phyloP scores from a whole-genome alignment of 2,888 invertebrate species.

The Aquatica leii region DNA sequence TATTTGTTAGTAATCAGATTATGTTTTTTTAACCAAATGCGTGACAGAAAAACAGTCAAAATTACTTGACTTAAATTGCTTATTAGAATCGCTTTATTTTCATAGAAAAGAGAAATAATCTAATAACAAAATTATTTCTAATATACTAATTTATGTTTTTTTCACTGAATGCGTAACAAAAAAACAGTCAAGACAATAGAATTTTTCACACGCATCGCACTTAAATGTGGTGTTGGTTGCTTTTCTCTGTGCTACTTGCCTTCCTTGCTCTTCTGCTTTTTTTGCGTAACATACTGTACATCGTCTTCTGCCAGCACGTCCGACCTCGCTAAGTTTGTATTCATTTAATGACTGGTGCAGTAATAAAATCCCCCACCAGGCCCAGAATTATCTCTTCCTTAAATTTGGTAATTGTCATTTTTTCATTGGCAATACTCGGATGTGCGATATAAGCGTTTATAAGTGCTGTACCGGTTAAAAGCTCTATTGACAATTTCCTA shows the following conservation, averaged over 20 bases:
- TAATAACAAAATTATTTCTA: background rate
- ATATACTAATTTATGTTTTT: background rate
- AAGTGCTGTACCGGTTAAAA: conserved; percentile 18
- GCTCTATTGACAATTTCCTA: conserved; percentile 25
- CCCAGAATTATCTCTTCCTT: background rate
- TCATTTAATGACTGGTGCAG: background rate
- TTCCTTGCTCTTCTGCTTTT: conserved; percentile 1
- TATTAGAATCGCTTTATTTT: no score
- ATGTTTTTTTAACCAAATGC: no score
- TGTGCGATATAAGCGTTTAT: conserved; percentile 33
- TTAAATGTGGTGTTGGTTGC: no score
- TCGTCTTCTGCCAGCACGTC: background rate
- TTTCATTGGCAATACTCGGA: conserved; percentile 38
- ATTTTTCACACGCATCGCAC: conserved; percentile 8
- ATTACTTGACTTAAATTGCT: no score
- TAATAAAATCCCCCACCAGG: background rate
- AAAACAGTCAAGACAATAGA: conserved; percentile 16
- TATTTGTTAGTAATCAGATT: no score
- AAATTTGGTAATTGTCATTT: conserved; percentile 27
- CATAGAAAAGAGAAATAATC: no score
- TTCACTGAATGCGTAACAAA: background rate
- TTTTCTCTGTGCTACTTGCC: background rate
- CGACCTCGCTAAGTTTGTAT: background rate
- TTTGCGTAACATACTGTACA: conserved; percentile 5
- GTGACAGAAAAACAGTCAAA: no score